Conservation (phyloP, 1,140 invertebrate species). For the Drosophila ercepeae region DNA sequence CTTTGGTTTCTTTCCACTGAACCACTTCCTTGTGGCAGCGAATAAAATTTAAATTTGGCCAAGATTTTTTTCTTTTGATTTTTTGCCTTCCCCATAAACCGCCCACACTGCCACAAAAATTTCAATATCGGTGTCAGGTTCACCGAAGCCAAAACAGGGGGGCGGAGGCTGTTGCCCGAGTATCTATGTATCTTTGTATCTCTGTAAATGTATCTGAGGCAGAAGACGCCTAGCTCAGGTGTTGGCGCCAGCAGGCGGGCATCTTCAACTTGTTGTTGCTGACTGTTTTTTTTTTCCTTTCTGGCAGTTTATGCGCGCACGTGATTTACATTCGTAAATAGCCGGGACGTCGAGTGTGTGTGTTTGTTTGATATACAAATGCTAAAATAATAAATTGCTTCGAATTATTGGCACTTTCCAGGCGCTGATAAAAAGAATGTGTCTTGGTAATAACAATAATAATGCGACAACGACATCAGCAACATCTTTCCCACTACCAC, state of each 20-base stretch:
- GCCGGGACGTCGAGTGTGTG: slow-evolving; percentile 43
- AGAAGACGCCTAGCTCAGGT: slow-evolving; percentile 57
- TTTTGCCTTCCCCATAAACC: slow-evolving; percentile 6
- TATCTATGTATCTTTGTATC: slow-evolving; percentile 16
- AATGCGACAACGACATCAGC: slow-evolving; percentile 74
- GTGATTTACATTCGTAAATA: slow-evolving; percentile 78
- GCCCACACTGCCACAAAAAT: slow-evolving; percentile 11
- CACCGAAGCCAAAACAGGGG: slow-evolving; percentile 2
- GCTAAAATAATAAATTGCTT: slow-evolving; percentile 81
- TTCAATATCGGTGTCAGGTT: slow-evolving; percentile 56
- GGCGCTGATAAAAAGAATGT: slow-evolving; percentile 77
- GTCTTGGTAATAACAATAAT: slow-evolving; percentile 81
- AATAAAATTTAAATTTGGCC: slow-evolving; percentile 68
- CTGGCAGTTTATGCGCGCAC: slow-evolving; percentile 71
- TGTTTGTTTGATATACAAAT: slow-evolving; percentile 65
- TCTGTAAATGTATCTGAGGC: slow-evolving; percentile 52
- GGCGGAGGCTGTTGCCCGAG: background rate
- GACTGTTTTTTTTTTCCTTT: slow-evolving; percentile 13
- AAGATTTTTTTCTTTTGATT: slow-evolving; percentile 32
- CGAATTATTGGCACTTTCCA: slow-evolving; percentile 79
- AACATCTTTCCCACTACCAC: slow-evolving; percentile 40
- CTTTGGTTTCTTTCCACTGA: slow-evolving; percentile 48
- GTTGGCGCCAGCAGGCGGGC: slow-evolving; percentile 47
- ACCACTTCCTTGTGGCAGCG: slow-evolving; percentile 40
- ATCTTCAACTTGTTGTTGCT: slow-evolving; percentile 27